Evolutionary conservation across 2,888 invertebrate species (phyloP).

Genomic region (Ectemnius cavifrons): DNA sequence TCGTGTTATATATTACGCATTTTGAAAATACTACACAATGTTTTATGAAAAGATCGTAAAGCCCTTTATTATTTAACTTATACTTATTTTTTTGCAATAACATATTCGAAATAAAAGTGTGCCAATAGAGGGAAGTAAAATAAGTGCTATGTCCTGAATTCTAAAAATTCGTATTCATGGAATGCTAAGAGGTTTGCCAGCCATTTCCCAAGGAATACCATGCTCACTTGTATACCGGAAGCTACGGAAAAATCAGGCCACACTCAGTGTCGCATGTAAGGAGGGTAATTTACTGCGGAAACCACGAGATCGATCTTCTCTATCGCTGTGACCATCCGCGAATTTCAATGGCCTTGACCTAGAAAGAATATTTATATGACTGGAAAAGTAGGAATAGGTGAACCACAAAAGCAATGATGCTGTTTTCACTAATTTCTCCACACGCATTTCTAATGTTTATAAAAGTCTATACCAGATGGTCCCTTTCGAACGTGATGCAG

Average conservation of each 20-base stretch:
- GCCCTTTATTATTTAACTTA: too few species aligned
- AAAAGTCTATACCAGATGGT: background rate
- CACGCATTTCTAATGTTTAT: background rate
- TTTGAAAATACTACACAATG: too few species aligned
- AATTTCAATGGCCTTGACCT: background rate
- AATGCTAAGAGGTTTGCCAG: constrained; percentile 9
- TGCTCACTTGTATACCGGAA: constrained; percentile 24
- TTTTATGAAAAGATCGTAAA: too few species aligned
- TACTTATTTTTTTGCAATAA: too few species aligned
- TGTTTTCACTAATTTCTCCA: background rate
- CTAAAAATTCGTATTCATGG: too few species aligned
- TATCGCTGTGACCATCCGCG: background rate
- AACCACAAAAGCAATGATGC: background rate
- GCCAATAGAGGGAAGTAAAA: too few species aligned
- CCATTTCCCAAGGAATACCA: constrained; percentile 6
- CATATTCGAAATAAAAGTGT: too few species aligned
- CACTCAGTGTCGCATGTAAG: background rate
- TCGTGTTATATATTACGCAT: too few species aligned
- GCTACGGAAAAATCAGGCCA: constrained; percentile 27
- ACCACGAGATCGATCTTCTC: constrained; percentile 7
- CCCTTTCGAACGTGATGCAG: too few species aligned
- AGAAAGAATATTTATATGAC: background rate
- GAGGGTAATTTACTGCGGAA: constrained; percentile 13
- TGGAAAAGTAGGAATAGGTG: background rate
- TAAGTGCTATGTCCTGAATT: too few species aligned